phyloP scores from a whole-genome alignment of 2,797 vertebrate species.

The Gila robusta region DNA sequence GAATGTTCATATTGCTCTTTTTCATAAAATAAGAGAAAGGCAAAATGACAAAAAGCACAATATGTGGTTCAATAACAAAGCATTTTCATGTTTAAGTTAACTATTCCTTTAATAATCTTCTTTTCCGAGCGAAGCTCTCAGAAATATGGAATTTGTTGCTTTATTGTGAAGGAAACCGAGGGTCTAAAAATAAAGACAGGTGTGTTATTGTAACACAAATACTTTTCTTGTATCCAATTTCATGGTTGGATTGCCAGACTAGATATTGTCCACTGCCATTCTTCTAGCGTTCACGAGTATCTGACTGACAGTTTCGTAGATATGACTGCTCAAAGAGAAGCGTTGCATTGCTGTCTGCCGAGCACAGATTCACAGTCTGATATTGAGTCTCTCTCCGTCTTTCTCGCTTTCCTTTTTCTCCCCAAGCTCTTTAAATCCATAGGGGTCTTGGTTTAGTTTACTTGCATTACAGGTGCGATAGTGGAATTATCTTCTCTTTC shows the following conservation, averaged over 20 bases:
- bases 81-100: neutral
- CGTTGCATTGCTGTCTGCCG: slow-evolving; percentile 2
- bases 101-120: neutral
- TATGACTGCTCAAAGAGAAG: slow-evolving; percentile 41
- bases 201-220: slow-evolving; percentile 43
- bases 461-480: slow-evolving; percentile 70
- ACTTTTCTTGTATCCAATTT: slow-evolving; percentile 59
- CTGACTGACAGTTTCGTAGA: slow-evolving; percentile 57
- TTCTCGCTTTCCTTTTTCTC: slow-evolving; percentile 33
- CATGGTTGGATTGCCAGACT: slow-evolving; percentile 52
- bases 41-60: neutral
- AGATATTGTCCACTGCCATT: slow-evolving; percentile 59
- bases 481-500: slow-evolving; percentile 65
- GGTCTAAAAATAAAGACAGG: slow-evolving; percentile 25
- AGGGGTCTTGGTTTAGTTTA: slow-evolving; percentile 69
- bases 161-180: slow-evolving; percentile 2
- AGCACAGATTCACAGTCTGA: slow-evolving; percentile 48
- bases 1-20: neutral
- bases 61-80: neutral
- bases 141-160: neutral
- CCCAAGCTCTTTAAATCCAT: slow-evolving; percentile 67
- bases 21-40: neutral
- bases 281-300: slow-evolving; percentile 46
- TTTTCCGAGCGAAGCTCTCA: neutral
- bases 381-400: slow-evolving; percentile 24